Percentiles rank a stretch among this genome's conserved stretches.
Evolutionary conservation across 2,113 vertebrate species (phyloP).

Genomic region (Gymnogyps californianus): DNA sequence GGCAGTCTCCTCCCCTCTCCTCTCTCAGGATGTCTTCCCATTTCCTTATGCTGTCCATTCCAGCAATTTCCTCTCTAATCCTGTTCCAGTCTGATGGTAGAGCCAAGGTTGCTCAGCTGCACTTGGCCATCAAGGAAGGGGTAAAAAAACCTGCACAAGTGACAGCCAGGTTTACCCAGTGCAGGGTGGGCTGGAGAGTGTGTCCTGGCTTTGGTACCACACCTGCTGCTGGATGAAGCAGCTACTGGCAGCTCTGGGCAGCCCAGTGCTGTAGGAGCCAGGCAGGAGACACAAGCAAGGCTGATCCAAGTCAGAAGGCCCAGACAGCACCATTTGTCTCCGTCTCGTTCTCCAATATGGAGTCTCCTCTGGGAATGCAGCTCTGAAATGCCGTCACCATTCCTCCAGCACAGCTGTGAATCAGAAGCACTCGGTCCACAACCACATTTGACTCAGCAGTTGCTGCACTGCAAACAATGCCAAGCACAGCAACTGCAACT

Average conservation of each 20-base stretch:
- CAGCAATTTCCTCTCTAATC: accelerated
- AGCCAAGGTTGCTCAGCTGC: not conserved
- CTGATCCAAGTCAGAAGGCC: too few relatives aligned
- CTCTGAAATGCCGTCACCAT: not conserved
- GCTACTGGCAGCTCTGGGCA: not conserved
- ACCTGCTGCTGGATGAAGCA: not conserved
- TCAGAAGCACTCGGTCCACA: too few relatives aligned
- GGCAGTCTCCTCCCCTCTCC: too few relatives aligned
- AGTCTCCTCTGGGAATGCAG: not conserved
- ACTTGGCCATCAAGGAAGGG: not conserved
- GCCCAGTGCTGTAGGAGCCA: not conserved
- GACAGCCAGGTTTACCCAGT: accelerated
- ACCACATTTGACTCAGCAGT: not conserved
- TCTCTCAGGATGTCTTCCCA: accelerated
- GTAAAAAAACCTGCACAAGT: too few relatives aligned
- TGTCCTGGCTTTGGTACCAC: not conserved
- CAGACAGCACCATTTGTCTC: too few relatives aligned
- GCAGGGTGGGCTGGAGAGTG: not conserved
- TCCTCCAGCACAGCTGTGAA: not conserved
- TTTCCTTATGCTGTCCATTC: accelerated
- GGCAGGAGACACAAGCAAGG: accelerated
- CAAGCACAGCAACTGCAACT: not conserved
- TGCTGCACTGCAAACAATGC: accelerated
- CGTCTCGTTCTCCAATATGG: accelerated
- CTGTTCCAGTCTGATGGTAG: too few relatives aligned